Evolutionary conservation across 37 sponge, comb jelly and placozoan species (phyloP).

Genomic region (Beroe forskalii): DNA sequence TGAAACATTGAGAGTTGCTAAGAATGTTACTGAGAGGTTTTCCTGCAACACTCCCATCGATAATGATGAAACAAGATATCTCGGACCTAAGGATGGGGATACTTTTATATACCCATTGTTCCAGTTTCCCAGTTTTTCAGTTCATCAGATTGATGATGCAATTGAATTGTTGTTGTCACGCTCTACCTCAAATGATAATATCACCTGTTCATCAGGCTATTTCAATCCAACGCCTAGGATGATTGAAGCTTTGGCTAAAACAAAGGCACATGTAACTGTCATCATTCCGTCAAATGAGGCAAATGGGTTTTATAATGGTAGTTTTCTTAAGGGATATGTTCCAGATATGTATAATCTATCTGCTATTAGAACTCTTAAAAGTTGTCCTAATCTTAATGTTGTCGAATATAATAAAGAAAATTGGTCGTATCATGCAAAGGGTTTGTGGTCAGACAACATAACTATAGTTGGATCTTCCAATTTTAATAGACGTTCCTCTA

Average conservation of each 20-base stretch:
- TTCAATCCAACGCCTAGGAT: conserved; percentile 42
- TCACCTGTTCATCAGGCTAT: conserved; percentile 47
- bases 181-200: neutral
- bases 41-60: neutral
- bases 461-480: conserved; percentile 54
- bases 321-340: neutral
- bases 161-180: neutral
- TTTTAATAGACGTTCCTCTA: conserved; percentile 17
- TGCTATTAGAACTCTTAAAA: neutral
- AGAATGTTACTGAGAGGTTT: neutral
- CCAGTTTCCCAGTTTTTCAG: neutral
- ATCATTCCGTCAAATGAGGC: conserved; percentile 37
- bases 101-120: conserved; percentile 34
- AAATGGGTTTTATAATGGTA: conserved; percentile 26
- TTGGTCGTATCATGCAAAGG: conserved; percentile 57
- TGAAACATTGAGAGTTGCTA: neutral
- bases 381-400: conserved; percentile 4
- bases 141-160: conserved; percentile 45
- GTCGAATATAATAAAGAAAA: neutral
- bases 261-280: neutral
- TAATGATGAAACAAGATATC: neutral
- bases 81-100: neutral
- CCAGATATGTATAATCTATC: conserved; percentile 41
- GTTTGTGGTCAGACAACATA: conserved; percentile 6
- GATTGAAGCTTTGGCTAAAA: neutral